Evolutionary conservation across 1,140 invertebrate species (phyloP), one percentile per base, ranked within the genome.

Genomic region (Heliconius hewitsoni): DNA sequence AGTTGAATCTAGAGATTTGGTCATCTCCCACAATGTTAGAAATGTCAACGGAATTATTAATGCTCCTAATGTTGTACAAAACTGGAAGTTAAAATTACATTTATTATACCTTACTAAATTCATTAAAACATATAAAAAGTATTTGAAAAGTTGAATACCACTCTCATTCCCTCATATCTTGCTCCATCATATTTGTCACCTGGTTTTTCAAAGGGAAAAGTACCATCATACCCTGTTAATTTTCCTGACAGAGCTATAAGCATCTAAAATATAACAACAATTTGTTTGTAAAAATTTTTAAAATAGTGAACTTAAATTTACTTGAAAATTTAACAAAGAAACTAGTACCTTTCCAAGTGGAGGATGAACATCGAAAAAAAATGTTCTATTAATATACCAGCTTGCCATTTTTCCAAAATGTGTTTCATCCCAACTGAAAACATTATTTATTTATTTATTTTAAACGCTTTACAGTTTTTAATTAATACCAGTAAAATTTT

Each of bases 331-430:
- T n/a, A 18, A 34, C 39, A 37, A 71, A 57, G 18, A 57, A 60
- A 27, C 8, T 2, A 27, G 8, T 86, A 93, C 98, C 95, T 99
- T 99, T 86, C 98, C 99, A 71, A 99, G 95, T 37, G 99, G 98
- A 81, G 99, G 99, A 96, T 99, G 99, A 16, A 99, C 99, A 95
- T 99, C 99, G 95, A 99, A 99, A 92, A 99, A 99, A 91, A 99
- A 99, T 71, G 98, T 99, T 85, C 98, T 96, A 88, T 99, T 99
- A 74, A 99, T 99, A 86, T 99, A 99, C 98, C 98, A 99, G 89
- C 98, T 98, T 50, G 98, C 98, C 98, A 99, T 99, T 96, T 99
- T 99, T 19, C 99, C 99, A 96, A 99, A 99, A 95, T 99, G 98
- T 30, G 98, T 99, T 96, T 98, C 98, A 95, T 98, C 98, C 98